Conservation (phyloP, 2,113 vertebrate genomes). For the Tragelaphus strepsiceros region DNA sequence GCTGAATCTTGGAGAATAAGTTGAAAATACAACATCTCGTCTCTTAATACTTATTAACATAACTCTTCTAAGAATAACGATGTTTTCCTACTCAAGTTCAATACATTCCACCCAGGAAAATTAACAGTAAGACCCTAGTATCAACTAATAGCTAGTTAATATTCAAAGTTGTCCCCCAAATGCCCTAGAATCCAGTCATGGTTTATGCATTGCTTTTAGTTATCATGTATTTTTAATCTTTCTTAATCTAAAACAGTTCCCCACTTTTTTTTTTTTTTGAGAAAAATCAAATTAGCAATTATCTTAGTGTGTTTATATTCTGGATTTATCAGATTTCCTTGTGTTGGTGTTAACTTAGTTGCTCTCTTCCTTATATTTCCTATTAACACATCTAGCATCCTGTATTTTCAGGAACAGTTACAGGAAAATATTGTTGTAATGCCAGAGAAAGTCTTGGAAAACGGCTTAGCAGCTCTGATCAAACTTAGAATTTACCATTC, state of each 20-base stretch:
- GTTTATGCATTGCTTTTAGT: slow-evolving; percentile 26
- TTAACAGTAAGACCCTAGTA: not conserved
- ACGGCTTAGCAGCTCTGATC: not conserved
- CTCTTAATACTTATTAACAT: slow-evolving; percentile 24
- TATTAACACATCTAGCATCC: not conserved
- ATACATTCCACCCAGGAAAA: not conserved
- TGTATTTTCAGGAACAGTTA: slow-evolving; percentile 38
- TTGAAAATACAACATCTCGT: not conserved
- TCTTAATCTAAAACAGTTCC: not conserved
- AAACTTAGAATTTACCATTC: not conserved
- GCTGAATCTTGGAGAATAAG: slow-evolving; percentile 19
- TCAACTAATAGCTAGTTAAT: not conserved
- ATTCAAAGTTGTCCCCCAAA: not conserved
- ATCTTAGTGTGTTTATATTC: not conserved
- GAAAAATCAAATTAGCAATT: not conserved
- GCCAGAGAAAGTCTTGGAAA: not conserved
- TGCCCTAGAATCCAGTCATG: not conserved
- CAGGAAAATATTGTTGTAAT: slow-evolving; percentile 24
- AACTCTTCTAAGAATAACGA: slow-evolving; percentile 6
- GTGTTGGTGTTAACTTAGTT: slow-evolving; percentile 24
- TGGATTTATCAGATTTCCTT: slow-evolving; percentile 16
- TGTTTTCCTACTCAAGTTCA: not conserved
- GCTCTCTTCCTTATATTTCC: not conserved
- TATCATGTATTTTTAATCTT: not conserved
- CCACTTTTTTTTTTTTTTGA: not conserved